Evolutionary conservation across 53 echinoderm and acorn worm species (phyloP).

Genomic region (Astropecten irregularis): DNA sequence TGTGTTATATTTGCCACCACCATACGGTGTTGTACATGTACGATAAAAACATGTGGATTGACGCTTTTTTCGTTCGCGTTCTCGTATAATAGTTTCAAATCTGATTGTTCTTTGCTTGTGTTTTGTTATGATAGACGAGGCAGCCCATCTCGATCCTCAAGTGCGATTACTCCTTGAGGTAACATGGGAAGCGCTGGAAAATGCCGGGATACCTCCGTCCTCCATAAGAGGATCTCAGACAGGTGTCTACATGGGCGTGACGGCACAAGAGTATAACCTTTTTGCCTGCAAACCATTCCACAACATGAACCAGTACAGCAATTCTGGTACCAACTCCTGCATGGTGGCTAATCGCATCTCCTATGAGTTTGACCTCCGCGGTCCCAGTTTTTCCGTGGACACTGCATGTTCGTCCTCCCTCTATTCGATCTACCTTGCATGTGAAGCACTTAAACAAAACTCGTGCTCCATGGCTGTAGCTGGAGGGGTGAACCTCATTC

Average conservation of each 20-base stretch:
- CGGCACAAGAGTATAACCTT: constrained; percentile 56
- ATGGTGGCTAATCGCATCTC: constrained; percentile 71
- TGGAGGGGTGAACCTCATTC: constrained; percentile 66
- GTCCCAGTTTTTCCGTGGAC: constrained; percentile 67
- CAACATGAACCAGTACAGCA: constrained; percentile 67
- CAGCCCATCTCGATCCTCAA: constrained; percentile 67
- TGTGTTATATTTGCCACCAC: no score
- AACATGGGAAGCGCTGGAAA: constrained; percentile 66
- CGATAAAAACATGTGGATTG: no score
- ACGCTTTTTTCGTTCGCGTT: no score
- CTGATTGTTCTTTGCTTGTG: no score
- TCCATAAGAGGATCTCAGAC: constrained; percentile 59
- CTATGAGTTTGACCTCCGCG: constrained; percentile 70
- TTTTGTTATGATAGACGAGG: no score
- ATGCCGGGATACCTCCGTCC: constrained; percentile 64
- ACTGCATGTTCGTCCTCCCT: constrained; percentile 78
- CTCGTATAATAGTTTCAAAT: no score
- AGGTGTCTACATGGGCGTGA: constrained; percentile 72
- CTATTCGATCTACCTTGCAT: constrained; percentile 62
- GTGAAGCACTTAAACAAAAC: constrained; percentile 53
- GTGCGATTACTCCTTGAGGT: constrained; percentile 70
- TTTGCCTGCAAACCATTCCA: constrained; percentile 36
- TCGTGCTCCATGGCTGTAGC: constrained; percentile 60
- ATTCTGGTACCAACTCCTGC: constrained; percentile 63
- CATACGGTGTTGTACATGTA: no score